A percentile compares a stretch with the other conserved stretches of the same genome.
Conservation (phyloP, 1,140 invertebrate genomes). For the Lepidurus apus region DNA sequence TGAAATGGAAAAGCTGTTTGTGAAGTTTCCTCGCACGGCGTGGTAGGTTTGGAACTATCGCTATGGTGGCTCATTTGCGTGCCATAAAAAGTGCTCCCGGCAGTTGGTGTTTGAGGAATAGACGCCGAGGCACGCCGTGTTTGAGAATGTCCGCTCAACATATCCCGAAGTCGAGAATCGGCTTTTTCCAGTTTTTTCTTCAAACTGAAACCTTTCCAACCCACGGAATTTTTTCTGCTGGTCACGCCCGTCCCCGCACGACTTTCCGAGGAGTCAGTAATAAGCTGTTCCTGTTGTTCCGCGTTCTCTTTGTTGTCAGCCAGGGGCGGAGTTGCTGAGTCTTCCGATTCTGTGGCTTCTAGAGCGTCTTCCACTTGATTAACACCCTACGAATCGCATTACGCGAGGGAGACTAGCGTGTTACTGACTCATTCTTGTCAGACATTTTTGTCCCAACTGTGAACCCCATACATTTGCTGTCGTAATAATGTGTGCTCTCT, state of each 20-base stretch:
- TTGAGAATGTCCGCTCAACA: conserved; percentile 25
- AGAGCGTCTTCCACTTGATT: conserved; percentile 22
- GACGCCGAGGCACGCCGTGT: conserved; percentile 11
- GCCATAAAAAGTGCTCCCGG: neutral
- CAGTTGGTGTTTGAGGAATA: conserved; percentile 2
- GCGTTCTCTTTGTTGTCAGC: conserved; percentile 29
- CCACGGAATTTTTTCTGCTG: conserved; percentile 36
- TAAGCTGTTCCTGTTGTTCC: conserved; percentile 28
- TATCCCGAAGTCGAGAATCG: conserved; percentile 64
- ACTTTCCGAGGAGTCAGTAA: conserved; percentile 27
- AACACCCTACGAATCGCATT: conserved; percentile 11
- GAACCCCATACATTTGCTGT: neutral
- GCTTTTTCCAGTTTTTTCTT: conserved; percentile 73
- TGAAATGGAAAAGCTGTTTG: conserved; percentile 25
- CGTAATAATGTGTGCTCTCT: neutral
- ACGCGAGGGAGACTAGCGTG: neutral
- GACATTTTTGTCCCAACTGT: neutral
- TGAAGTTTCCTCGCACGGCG: conserved; percentile 18
- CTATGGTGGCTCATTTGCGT: conserved; percentile 7
- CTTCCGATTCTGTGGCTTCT: conserved; percentile 27
- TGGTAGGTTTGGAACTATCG: conserved; percentile 24
- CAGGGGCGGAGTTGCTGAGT: neutral
- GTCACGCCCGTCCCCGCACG: conserved; percentile 28
- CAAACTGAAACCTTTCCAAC: conserved; percentile 59
- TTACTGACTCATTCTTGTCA: neutral